Conservation (phyloP, 2,113 vertebrate species). For the Cochlearius cochlearius region DNA sequence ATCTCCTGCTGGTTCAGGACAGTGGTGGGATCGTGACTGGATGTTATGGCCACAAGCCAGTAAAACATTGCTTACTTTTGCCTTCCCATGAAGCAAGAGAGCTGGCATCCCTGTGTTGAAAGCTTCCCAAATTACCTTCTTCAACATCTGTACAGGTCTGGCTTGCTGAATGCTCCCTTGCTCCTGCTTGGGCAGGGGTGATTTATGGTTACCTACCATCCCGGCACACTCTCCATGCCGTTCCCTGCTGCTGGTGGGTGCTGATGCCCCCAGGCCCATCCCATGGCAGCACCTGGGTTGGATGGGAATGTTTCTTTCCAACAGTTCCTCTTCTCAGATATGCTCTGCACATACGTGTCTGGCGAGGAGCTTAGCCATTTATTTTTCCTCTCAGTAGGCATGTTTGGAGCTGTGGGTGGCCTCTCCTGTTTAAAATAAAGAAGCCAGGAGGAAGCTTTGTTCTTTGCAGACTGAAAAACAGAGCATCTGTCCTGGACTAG, state of each 20-base stretch:
- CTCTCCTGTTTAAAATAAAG: conserved; percentile 79
- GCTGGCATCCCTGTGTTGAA: background rate
- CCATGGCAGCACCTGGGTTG: background rate
- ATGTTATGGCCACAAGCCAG: background rate
- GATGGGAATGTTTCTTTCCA: background rate
- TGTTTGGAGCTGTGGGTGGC: conserved; percentile 82
- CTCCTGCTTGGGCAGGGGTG: background rate
- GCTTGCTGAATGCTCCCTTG: background rate
- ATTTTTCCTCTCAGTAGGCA: conserved; percentile 83
- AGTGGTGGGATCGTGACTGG: background rate
- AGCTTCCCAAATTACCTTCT: background rate
- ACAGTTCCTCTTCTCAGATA: conserved; percentile 23
- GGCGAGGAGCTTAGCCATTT: conserved; percentile 78
- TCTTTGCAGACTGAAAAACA: conserved; percentile 60
- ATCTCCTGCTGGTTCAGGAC: background rate
- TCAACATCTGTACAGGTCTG: background rate
- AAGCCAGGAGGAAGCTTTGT: conserved; percentile 76
- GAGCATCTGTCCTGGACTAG: conserved; percentile 66
- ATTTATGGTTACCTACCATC: background rate
- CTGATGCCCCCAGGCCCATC: background rate
- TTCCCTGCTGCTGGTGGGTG: background rate
- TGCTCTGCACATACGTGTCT: conserved; percentile 60
- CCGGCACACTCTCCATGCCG: background rate
- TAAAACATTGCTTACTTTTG: background rate
- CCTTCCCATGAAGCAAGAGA: background rate